Evolutionary conservation across 2,797 vertebrate species (phyloP).

Genomic region (Hydrolagus colliei): DNA sequence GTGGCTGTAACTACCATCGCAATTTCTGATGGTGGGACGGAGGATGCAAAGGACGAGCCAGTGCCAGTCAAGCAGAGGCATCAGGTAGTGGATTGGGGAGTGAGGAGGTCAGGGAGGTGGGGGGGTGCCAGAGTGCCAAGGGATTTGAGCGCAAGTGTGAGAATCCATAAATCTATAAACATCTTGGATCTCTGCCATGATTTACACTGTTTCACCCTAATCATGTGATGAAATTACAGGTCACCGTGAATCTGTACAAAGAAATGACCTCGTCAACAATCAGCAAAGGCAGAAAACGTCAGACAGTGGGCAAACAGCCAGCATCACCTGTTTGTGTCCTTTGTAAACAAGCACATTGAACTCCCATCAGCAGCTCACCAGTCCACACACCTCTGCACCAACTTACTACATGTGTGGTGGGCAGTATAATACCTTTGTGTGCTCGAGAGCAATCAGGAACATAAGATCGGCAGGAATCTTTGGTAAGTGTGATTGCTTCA

Average conservation of each 20-base stretch:
- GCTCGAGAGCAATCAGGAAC: not conserved
- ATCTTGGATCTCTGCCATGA: not conserved
- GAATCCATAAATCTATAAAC: no score
- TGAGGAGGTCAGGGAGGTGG: no score
- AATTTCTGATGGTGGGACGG: no score
- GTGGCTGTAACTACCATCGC: no score
- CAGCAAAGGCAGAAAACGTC: not conserved
- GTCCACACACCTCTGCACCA: not conserved
- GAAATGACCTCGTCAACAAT: not conserved
- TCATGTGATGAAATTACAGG: not conserved
- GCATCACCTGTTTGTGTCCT: not conserved
- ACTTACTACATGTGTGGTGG: not conserved
- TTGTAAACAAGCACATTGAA: not conserved
- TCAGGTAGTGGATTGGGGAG: no score
- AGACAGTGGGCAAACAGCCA: not conserved
- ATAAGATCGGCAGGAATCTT: constrained; percentile 11
- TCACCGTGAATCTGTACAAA: not conserved
- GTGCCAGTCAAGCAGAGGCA: no score
- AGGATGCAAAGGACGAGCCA: no score
- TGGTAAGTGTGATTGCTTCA: not conserved
- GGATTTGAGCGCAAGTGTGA: no score
- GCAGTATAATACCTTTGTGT: not conserved
- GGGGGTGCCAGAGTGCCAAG: no score
- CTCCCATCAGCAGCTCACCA: not conserved
- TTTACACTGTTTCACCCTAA: not conserved